phyloP scores from a whole-genome alignment of 2,113 vertebrate genomes.

The Leiothrix lutea region DNA sequence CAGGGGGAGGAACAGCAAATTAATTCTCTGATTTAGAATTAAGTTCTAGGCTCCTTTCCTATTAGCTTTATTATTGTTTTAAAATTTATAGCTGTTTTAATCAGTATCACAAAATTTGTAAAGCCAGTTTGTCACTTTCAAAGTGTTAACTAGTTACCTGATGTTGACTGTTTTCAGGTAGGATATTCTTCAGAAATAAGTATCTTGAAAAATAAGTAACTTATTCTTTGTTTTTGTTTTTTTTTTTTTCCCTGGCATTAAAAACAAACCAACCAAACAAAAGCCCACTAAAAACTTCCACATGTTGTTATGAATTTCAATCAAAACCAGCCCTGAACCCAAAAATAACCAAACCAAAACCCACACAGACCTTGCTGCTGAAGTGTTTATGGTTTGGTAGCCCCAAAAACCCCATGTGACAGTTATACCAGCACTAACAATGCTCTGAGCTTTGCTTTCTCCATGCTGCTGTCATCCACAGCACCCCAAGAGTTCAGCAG shows the following conservation, averaged over 20 bases:
- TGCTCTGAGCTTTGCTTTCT: background rate
- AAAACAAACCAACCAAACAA: background rate
- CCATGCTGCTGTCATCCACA: accelerated
- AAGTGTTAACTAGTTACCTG: background rate
- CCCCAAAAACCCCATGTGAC: background rate
- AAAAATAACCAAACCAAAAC: accelerated
- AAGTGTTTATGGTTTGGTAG: background rate
- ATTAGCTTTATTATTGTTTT: background rate
- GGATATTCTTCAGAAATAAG: background rate
- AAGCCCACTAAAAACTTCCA: background rate
- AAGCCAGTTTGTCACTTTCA: background rate
- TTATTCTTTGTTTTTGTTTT: background rate
- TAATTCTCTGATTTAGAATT: background rate
- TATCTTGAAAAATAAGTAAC: background rate
- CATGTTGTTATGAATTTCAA: accelerated
- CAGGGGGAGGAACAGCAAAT: background rate
- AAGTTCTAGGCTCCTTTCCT: background rate
- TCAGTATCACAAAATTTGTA: background rate
- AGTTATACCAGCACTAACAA: background rate
- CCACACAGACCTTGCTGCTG: background rate
- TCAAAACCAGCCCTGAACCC: background rate
- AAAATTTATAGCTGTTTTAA: background rate
- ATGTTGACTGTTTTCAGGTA: background rate
- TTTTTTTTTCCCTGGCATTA: too few species aligned
- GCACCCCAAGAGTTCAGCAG: background rate